Base-by-base conservation (phyloP, 2,888 invertebrate genomes). In the Callinectes sapidus region DNA sequence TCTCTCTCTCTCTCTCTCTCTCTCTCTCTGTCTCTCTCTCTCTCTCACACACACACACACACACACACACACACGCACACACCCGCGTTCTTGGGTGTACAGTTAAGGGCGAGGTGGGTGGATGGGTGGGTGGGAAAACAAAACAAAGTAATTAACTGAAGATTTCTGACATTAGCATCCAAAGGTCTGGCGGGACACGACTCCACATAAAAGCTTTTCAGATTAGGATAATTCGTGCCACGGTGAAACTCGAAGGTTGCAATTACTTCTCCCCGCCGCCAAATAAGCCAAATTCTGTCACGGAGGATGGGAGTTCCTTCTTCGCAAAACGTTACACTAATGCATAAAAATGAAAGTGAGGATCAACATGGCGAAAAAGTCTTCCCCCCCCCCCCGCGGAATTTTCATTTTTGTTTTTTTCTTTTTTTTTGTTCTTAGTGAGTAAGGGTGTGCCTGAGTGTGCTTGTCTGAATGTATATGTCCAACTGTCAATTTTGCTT, bases 151-250 rank as follows among this genome's bases (percentile, higher is more conserved):
- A 81, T 81, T 81, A 81, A 81, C 81, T 81, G 81, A 81, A 81
- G 35, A 81, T 81, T 28, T 81, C 81, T 81, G 81, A 28, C 81
- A 81, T 81, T 81, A 32, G 35, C 81, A 81, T 35, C 81, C 81
- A 81, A 81, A 81, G 81, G 81, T 81, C 81, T 81, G 81, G 14
- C 18, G 14, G 35, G 81, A 81, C 81, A 81, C 81, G 81, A 81
- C 32, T 81, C 81, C 81, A 32, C 81, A n/a, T 35, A 81, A 81
- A 81, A 81, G 61, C 81, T 35, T 81, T 81, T 81, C 81, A 35
- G 35, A 81, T 35, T 35, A 81, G 81, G 35, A 81, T 35, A 32
- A 32, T 35, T 81, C 81, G 81, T 81, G 81, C 81, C 35, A 8
- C 81, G 13, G 35, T n/a, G 32, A 35, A 13, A 35, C 32, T 35